Conservation (phyloP, 2,113 vertebrate species). For the Anoplopoma fimbria region DNA sequence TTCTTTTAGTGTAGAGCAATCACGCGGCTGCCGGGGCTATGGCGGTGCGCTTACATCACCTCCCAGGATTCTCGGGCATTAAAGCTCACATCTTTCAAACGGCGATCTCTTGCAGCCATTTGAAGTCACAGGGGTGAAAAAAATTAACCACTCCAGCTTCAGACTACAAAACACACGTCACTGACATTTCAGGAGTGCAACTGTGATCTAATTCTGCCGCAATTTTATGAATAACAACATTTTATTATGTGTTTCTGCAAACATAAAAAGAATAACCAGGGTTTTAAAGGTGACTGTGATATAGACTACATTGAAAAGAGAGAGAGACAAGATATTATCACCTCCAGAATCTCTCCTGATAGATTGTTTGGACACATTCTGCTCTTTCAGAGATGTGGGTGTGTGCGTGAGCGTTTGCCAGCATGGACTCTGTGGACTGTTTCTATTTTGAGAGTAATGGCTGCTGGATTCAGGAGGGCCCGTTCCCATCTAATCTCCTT, state of each 20-base stretch:
- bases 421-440: slow-evolving; percentile 13
- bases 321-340: slow-evolving; percentile 23
- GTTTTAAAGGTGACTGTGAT: slow-evolving; percentile 45
- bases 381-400: neutral
- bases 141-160: neutral
- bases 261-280: neutral
- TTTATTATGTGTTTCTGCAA: neutral
- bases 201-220: slow-evolving; percentile 4
- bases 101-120: slow-evolving; percentile 21
- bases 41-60: slow-evolving; percentile 56
- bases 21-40: slow-evolving; percentile 28
- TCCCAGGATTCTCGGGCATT: slow-evolving; percentile 37
- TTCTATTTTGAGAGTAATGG: slow-evolving; percentile 53
- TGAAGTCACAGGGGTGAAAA: slow-evolving; percentile 8
- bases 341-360: slow-evolving; percentile 18
- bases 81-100: slow-evolving; percentile 43
- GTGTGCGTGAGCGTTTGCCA: neutral
- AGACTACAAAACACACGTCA: slow-evolving; percentile 8
- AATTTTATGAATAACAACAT: neutral
- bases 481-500: slow-evolving; percentile 57
- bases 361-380: slow-evolving; percentile 26
- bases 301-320: slow-evolving; percentile 2
- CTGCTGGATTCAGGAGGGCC: slow-evolving; percentile 32
- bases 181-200: slow-evolving; percentile 1
- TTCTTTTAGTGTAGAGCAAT: slow-evolving; percentile 54